Base-by-base conservation (phyloP, 2,888 invertebrate species). In the Agriopis leucophaearia region DNA sequence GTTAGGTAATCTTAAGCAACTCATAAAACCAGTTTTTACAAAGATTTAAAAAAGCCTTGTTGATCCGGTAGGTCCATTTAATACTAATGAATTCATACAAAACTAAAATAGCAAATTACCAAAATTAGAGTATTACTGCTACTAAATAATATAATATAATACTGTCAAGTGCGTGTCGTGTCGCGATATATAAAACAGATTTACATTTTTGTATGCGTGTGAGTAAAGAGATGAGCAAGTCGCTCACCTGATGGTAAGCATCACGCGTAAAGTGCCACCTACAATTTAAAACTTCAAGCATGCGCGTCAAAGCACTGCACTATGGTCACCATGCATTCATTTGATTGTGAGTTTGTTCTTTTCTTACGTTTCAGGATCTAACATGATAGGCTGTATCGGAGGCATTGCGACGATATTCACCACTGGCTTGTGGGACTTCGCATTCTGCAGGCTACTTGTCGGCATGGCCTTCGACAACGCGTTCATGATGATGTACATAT, bases 401-500 rank as follows among this genome's bases (percentile, higher is more conserved):
- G 95, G 98, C 0, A 92, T 97, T 27, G 95, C 96, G 2, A 97
- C 97, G 0, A 96, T 96, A 0, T 96, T 96, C 83, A 95, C 96
- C 8, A 92, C 89, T 0, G 95, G 94, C 5, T 96, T 98, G 76
- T 96, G 96, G 96, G 94, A 96, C 72, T 98, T 98, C 86, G 95
- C 96, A 9, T 83, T 96, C 13, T 96, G 97, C 86, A 93, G 98
- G 61, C 97, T 98, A 86, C 92, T 98, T 60, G 96, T 97, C 47
- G 98, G 98, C 61, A 96, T 97, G 92, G 96, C 97, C 10, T 98
- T 97, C 83, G 98, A 98, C 87, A 98, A 97, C 84, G 96, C 96
- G 78, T 98, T 97, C 87, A 97, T 97, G 81, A 97, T 97, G 96
- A 97, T 97, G 95, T 98, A 98, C 78, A 98, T 98, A 87, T 92